These are phyloP conservation scores for Elephas maximus DNA, from an alignment of 2,113 vertebrate genomes.

Conservation along the genomic window DNA sequence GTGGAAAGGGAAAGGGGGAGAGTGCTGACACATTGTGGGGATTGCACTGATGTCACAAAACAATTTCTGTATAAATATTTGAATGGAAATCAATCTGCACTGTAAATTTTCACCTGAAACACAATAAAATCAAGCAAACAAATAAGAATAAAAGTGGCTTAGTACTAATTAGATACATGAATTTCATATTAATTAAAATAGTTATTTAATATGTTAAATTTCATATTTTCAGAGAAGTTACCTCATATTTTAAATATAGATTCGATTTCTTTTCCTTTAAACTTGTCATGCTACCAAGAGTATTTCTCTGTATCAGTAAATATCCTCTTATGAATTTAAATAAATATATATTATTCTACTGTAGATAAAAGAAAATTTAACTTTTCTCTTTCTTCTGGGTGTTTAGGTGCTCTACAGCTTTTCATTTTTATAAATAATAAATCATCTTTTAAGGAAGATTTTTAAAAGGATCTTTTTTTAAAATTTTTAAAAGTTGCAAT, in stretches of 20 bases:
- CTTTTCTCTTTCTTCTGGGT: not conserved
- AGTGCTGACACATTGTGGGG: too few species aligned
- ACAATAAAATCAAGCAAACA: too few species aligned
- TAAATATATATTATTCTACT: not conserved
- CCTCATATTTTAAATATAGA: constrained; percentile 9
- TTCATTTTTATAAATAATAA: not conserved
- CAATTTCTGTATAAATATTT: too few species aligned
- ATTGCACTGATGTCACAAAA: too few species aligned
- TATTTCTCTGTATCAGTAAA: not conserved
- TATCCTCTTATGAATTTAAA: not conserved
- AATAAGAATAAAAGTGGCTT: not conserved
- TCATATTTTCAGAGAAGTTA: not conserved
- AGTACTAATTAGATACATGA: not conserved
- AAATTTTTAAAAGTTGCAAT: not conserved
- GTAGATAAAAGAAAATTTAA: not conserved
- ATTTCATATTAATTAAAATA: constrained; percentile 37
- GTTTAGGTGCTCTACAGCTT: not conserved
- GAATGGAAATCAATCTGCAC: too few species aligned
- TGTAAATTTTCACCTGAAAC: too few species aligned
- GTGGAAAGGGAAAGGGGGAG: too few species aligned
- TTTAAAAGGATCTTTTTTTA: not conserved
- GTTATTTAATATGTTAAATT: not conserved
- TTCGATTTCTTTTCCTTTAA: not conserved
- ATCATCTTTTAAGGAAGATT: not conserved
- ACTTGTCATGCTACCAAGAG: not conserved